Evolutionary conservation across 64 coral and sea anemone species (phyloP), one percentile per base, ranked within the genome.

Genomic region (Montipora sp.): DNA sequence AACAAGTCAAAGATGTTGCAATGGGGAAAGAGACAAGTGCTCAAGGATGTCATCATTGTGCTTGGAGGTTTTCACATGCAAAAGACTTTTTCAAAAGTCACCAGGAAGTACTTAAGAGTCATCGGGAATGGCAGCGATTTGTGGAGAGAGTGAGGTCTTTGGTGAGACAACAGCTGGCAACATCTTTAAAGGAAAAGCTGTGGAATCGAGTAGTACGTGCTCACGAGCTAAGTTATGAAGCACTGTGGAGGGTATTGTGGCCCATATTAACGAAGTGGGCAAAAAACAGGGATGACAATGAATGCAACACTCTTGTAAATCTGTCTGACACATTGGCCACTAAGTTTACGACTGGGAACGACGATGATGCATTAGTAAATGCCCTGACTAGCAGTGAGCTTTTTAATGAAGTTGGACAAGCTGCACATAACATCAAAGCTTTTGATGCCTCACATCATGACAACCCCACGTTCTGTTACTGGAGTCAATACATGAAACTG

Each of bases 31-130:
- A 89, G 79, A 51, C 71, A 71, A 59, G 69, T 89, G 15, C 59
- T 48, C 22, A 85, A 96, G 73, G 60, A 92, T 53, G 18, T 92
- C 22, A 59, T 89, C 18, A 15, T 93, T 47, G 73, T 92, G 73
- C 90, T 95, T 70, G 94, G 94, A 53, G 84, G 94, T 23, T 92
- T 95, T 75, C 83, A 95, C 83, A 92, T 71, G 7, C 90, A 88
- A 58, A 89, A 92, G 94, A 95, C 82, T 12, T 95, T 95, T 16
- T 88, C 90, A 4, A 96, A 92, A 93, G 87, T 70, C n/a, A 96
- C 92, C 69, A 87, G 94, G 15, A 83, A 90, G 90, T 92, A 76
- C 55, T 12, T 95, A 92, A 66, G 76, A 90, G 82, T 92, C 94
- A 21, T 95, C 94, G 48, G 94, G 89, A 12, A 63, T 96, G 14